Evolutionary conservation across 64 coral and sea anemone genomes (phyloP), one percentile per base, ranked within the genome.

Genomic region (Pachyseris speciosa): DNA sequence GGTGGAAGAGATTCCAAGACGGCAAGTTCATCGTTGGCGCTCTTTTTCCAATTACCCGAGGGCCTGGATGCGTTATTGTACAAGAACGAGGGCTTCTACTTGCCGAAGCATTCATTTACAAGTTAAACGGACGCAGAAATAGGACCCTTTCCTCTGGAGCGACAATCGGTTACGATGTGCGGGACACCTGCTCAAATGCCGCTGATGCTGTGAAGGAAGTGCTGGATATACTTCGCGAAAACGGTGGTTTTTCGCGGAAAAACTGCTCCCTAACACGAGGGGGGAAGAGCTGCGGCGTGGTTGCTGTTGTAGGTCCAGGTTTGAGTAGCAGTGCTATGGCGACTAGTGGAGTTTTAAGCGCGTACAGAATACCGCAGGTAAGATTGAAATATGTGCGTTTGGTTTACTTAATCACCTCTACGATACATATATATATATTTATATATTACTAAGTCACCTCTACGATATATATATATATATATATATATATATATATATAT

Each of bases 311-410:
- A 69, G 95, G 95, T 0, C 95, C 95, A 12, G 29, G 29, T 24
- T 63, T 78, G 4, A 89, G 51, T 12, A 38, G 41, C 36, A 67
- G 72, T 25, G 84, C 89, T 4, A 25, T 90, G 19, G 84, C 66
- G 22, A 84, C 91, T 4, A 86, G 89, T 64, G 65, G 34, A 1
- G n/a, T 89, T 47, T 64, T 97, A 10, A 89, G 72, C 16, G 77
- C 68, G 3, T 63, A 78, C 49, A 49, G 93, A 80, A 45, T 90
- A 66, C 59, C 86, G 32, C 95, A 97, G 91, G 95, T 97, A 89
- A 89, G 86, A 20, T 25, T 47, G 29, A 13, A 34, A 19, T 25
- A 15, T n/a, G 15, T 63, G 10, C 30, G 5, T n/a, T 28, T 61
- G 22, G 3, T 27, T 61, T 9, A 61, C 27, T 20, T 55, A 17